phyloP scores from a whole-genome alignment of 2,888 invertebrate genomes.

The Pristionchus entomophagus region DNA sequence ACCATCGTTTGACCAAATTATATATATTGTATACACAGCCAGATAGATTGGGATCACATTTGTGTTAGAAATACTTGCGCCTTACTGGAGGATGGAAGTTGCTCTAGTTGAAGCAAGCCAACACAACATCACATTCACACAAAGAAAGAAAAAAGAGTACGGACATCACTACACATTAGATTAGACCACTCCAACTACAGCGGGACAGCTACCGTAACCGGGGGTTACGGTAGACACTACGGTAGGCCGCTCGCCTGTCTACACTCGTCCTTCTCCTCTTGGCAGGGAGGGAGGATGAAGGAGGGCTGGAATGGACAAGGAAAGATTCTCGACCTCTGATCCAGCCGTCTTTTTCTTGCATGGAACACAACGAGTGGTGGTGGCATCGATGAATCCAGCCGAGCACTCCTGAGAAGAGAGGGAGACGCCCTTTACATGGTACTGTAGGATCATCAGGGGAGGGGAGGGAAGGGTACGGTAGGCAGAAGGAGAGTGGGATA shows the following conservation, averaged over 20 bases:
- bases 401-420: slow-evolving; percentile 46
- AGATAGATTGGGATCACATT: background rate
- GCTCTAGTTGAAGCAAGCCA: background rate
- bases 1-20: background rate
- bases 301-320: background rate
- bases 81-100: background rate
- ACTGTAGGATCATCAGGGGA: background rate
- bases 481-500: background rate
- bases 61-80: background rate
- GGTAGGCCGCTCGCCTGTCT: slow-evolving; percentile 29
- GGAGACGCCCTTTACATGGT: background rate
- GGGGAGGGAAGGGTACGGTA: background rate
- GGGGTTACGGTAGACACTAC: background rate
- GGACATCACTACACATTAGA: background rate
- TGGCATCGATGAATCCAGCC: slow-evolving; percentile 45
- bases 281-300: background rate
- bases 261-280: background rate
- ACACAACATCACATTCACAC: background rate
- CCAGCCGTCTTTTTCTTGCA: slow-evolving; percentile 48
- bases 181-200: background rate
- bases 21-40: background rate
- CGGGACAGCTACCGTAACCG: slow-evolving; percentile 1
- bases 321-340: slow-evolving; percentile 44
- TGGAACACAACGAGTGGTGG: slow-evolving; percentile 49
- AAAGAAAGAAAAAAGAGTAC: background rate